Conservation (phyloP, 2,797 vertebrate species). For the Phataginus tetradactyla region DNA sequence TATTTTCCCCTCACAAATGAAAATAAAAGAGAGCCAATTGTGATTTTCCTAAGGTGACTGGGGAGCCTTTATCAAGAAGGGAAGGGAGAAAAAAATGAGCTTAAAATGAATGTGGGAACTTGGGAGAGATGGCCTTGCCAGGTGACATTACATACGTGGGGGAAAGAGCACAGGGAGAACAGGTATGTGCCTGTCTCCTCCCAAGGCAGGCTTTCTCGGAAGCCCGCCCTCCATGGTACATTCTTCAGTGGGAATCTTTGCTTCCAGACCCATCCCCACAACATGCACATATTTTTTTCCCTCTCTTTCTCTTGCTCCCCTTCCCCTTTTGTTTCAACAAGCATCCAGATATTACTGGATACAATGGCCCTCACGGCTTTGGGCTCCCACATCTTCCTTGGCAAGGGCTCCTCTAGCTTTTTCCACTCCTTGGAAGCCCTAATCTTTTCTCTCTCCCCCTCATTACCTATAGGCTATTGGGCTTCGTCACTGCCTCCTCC, state of each 20-base stretch:
- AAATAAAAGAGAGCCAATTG: neutral
- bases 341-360: neutral
- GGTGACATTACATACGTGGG: too few species aligned
- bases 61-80: neutral
- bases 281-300: accelerated
- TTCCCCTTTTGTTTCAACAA: neutral
- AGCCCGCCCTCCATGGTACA: accelerated
- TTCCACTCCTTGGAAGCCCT: neutral
- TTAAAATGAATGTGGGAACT: neutral
- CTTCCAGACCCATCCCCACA: neutral
- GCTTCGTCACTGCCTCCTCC: neutral
- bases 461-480: neutral
- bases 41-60: neutral
- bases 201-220: too few species aligned
- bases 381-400: too few species aligned
- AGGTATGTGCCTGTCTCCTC: accelerated
- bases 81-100: neutral
- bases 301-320: neutral
- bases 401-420: neutral
- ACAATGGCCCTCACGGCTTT: neutral
- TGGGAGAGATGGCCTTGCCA: neutral
- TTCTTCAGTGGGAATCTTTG: neutral
- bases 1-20: neutral
- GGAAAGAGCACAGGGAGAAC: accelerated
- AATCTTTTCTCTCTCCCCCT: neutral